Conservation (phyloP, 2,797 vertebrate species). For the Zalophus californianus region DNA sequence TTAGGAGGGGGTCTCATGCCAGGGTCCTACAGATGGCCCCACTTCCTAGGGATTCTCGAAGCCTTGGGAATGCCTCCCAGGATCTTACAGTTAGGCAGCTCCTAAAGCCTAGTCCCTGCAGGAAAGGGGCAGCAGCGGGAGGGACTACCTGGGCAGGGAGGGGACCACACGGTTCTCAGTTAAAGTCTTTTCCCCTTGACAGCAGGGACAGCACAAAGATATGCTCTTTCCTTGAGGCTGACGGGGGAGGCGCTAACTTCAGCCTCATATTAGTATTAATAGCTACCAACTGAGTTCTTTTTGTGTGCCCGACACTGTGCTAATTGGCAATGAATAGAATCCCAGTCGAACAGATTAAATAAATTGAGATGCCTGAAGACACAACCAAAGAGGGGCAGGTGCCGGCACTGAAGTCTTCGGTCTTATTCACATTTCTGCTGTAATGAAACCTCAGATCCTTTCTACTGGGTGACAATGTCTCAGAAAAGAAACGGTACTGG, state of each 20-base stretch:
- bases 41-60: neutral
- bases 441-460: neutral
- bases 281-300: neutral
- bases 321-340: neutral
- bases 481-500: neutral
- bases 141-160: neutral
- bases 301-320: neutral
- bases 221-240: neutral
- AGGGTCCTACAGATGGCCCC: neutral
- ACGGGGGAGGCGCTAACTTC: neutral
- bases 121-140: neutral
- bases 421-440: neutral
- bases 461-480: neutral
- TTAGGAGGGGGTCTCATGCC: neutral
- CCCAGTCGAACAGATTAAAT: neutral
- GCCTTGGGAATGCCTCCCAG: neutral
- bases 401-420: neutral
- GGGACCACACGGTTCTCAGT: neutral
- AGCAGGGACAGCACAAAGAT: neutral
- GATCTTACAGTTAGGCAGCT: neutral
- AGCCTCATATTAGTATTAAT: neutral
- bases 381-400: neutral
- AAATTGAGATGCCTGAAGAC: neutral
- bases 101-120: neutral
- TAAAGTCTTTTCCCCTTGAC: neutral